phyloP scores from a whole-genome alignment of 2,888 invertebrate genomes.

The Pandemis corylana region DNA sequence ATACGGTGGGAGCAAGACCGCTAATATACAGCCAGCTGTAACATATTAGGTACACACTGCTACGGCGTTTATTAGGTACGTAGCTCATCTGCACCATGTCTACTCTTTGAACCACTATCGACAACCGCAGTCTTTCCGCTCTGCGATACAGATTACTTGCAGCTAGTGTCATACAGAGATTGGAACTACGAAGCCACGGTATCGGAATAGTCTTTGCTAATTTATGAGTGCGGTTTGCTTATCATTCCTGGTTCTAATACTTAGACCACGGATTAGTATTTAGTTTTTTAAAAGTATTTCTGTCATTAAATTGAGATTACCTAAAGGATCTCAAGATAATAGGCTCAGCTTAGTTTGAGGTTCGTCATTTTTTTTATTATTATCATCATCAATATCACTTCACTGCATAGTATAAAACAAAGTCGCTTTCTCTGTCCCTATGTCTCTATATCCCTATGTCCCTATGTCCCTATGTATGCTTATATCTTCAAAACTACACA shows the following conservation, averaged over 20 bases:
- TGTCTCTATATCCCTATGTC: too few relatives aligned
- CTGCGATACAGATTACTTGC: constrained; percentile 17
- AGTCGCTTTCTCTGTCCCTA: too few relatives aligned
- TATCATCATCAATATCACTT: too few relatives aligned
- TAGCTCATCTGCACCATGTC: neutral
- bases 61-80: neutral
- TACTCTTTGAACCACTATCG: constrained; percentile 6
- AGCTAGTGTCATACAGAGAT: constrained; percentile 15
- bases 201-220: constrained; percentile 26
- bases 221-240: constrained; percentile 27
- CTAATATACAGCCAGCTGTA: too few relatives aligned
- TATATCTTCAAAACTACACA: too few relatives aligned
- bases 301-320: neutral
- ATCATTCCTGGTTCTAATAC: constrained; percentile 16
- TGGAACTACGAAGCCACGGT: constrained; percentile 10
- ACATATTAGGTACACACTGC: too few relatives aligned
- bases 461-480: too few relatives aligned
- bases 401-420: too few relatives aligned
- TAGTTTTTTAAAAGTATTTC: neutral
- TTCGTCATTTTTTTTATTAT: too few relatives aligned
- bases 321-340: neutral
- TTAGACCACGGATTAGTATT: neutral
- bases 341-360: too few relatives aligned
- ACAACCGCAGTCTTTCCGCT: constrained; percentile 16
- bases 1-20: too few relatives aligned